Evolutionary conservation across 2,888 invertebrate genomes (phyloP).

Genomic region (Dasysyrphus tricinctus): DNA sequence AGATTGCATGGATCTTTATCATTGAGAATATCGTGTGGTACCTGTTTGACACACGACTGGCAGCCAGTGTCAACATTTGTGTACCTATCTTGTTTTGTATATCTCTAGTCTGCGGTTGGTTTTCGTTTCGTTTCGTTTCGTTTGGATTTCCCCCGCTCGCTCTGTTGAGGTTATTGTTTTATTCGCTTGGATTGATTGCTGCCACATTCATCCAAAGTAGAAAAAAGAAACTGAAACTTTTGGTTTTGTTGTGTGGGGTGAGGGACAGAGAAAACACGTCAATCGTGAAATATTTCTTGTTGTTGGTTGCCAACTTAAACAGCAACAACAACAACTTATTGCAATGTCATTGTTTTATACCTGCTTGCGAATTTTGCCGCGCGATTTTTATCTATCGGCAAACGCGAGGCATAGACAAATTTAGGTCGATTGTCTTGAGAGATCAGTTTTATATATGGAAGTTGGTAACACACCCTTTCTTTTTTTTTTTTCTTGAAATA

Average conservation of each 20-base stretch:
- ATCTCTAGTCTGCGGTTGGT: constrained; percentile 40
- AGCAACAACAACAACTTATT: constrained; percentile 17
- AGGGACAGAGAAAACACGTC: constrained; percentile 26
- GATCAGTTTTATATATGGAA: constrained; percentile 43
- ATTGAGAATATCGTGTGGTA: constrained; percentile 48
- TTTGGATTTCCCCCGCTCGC: constrained; percentile 12
- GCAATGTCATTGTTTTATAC: constrained; percentile 71
- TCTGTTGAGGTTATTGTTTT: constrained; percentile 55
- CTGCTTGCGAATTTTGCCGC: constrained; percentile 77
- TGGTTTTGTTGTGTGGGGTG: background rate
- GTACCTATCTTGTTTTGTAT: constrained; percentile 44
- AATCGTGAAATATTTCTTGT: constrained; percentile 56
- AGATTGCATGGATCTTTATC: constrained; percentile 25
- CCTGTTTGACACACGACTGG: constrained; percentile 70
- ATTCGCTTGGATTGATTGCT: constrained; percentile 57
- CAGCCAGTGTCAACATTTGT: constrained; percentile 68
- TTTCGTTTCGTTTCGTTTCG: constrained; percentile 42
- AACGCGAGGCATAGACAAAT: constrained; percentile 61
- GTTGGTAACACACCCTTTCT: constrained; percentile 52
- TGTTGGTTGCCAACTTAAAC: constrained; percentile 28
- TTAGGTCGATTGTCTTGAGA: constrained; percentile 70
- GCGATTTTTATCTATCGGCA: constrained; percentile 76
- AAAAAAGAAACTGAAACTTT: background rate
- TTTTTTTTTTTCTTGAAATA: background rate
- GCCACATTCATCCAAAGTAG: background rate